A percentile compares a stretch with the other conserved stretches of the same genome.
Evolutionary conservation across 2,797 vertebrate genomes (phyloP).

Genomic region (Manis pentadactyla): DNA sequence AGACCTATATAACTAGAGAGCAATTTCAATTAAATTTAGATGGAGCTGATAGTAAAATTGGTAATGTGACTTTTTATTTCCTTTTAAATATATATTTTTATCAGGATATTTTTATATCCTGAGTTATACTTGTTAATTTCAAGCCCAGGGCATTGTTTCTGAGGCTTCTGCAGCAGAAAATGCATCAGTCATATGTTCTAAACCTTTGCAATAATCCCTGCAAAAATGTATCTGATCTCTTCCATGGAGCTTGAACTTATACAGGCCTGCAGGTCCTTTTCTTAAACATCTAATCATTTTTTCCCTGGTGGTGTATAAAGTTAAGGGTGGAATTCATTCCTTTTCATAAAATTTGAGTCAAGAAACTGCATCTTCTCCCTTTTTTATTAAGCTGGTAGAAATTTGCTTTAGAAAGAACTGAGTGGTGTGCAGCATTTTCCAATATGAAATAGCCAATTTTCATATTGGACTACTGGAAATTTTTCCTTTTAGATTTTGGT

Average conservation of each 20-base stretch:
- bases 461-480: background rate
- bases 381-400: background rate
- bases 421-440: background rate
- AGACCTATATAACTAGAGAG: rapidly evolving
- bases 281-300: background rate
- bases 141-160: background rate
- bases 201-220: background rate
- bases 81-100: background rate
- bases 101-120: background rate
- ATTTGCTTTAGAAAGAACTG: background rate
- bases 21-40: background rate
- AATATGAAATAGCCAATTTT: background rate
- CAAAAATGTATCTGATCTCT: background rate
- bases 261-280: background rate
- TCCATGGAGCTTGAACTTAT: background rate
- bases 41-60: background rate
- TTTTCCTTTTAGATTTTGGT: background rate
- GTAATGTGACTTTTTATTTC: background rate
- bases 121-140: background rate
- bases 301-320: background rate
- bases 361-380: background rate
- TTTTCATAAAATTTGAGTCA: background rate
- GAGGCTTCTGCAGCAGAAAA: background rate
- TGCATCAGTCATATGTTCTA: background rate
- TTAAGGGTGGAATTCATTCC: background rate